Conservation (phyloP, 2,888 invertebrate genomes). For the Dicyrtoma fusca region DNA sequence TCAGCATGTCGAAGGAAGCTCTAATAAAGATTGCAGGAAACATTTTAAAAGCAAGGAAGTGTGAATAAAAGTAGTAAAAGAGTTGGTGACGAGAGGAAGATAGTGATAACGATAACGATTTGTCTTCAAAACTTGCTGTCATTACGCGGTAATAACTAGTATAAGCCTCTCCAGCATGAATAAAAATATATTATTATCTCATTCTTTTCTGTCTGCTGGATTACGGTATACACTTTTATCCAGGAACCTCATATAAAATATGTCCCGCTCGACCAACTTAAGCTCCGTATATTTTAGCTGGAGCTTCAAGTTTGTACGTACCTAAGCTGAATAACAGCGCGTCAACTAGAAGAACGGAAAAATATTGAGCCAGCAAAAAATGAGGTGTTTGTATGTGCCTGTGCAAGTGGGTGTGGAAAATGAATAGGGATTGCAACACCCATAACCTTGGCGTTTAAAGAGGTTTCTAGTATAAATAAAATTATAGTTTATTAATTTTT, state of each 20-base stretch:
- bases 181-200: no score
- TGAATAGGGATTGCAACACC: no score
- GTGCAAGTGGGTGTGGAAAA: slow-evolving; percentile 10
- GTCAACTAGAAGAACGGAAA: slow-evolving; percentile 27
- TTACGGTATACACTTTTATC: not conserved
- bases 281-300: no score
- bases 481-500: no score
- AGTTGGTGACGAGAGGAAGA: slow-evolving; percentile 1
- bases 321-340: slow-evolving; percentile 4
- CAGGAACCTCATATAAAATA: not conserved
- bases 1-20: no score
- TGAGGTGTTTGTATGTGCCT: slow-evolving; percentile 31
- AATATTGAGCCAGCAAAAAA: slow-evolving; percentile 46
- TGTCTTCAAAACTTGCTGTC: slow-evolving; percentile 17
- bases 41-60: slow-evolving; percentile 3
- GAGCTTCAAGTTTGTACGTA: no score
- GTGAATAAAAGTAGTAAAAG: not conserved
- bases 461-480: no score
- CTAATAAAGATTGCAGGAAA: not conserved
- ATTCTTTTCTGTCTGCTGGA: no score
- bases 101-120: slow-evolving; percentile 12
- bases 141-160: slow-evolving; percentile 17
- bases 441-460: no score
- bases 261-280: no score
- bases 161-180: not conserved